phyloP scores from a whole-genome alignment of 2,113 vertebrate species.

The Plecotus auritus region DNA sequence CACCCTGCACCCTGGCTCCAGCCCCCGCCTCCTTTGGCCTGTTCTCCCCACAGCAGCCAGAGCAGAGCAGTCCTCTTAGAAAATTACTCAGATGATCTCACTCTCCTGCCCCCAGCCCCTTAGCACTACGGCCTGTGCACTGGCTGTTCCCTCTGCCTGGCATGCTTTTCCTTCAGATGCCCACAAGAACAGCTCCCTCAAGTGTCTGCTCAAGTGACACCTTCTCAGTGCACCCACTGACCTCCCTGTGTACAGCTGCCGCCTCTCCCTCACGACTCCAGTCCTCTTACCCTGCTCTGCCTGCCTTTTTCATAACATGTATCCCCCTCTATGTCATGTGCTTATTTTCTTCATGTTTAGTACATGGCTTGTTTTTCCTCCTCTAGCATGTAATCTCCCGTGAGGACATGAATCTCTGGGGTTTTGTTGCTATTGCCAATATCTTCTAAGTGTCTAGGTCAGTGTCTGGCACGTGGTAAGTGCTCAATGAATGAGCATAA shows the following conservation, averaged over 20 bases:
- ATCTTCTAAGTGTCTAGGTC: not conserved
- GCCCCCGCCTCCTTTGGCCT: fast-evolving
- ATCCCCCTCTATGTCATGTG: not conserved
- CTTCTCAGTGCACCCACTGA: too few relatives aligned
- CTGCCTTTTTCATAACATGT: not conserved
- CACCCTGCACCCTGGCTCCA: not conserved
- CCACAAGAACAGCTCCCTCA: not conserved
- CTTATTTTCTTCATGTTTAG: too few relatives aligned
- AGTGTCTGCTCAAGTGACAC: not conserved
- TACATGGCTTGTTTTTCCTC: fast-evolving
- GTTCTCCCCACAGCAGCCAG: fast-evolving
- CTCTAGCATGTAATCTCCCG: fast-evolving
- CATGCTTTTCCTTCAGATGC: not conserved
- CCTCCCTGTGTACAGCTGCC: fast-evolving
- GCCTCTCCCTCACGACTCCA: fast-evolving
- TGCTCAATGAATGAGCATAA: not conserved
- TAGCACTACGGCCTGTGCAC: fast-evolving
- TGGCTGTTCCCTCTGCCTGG: not conserved
- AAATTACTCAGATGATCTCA: not conserved
- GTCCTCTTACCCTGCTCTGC: not conserved
- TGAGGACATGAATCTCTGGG: not conserved
- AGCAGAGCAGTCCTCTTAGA: too few relatives aligned
- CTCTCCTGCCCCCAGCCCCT: not conserved
- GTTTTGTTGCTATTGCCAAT: fast-evolving
- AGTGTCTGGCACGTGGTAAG: not conserved